A percentile compares a stretch with the other conserved stretches of the same genome.
Conservation (phyloP, 2,888 invertebrate genomes). For the Mycalesis mineus region DNA sequence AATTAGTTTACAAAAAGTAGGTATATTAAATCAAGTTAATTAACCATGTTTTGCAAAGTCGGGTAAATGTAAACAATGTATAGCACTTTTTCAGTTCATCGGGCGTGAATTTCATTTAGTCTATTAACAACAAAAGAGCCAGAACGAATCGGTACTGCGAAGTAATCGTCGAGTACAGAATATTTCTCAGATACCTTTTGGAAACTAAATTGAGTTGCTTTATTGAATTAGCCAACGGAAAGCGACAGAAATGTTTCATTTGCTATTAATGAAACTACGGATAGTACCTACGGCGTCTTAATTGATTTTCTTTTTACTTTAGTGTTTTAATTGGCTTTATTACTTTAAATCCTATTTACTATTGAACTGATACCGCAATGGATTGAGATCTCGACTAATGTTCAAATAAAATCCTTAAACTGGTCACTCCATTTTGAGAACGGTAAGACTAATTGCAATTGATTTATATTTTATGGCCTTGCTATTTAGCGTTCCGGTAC, state of each 20-base stretch:
- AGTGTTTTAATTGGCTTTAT: no score
- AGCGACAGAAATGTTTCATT: conserved; percentile 3
- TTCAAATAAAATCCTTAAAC: no score
- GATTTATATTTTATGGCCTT: no score
- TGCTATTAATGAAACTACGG: not conserved
- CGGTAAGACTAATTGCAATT: no score
- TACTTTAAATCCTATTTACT: no score
- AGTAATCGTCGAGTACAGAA: not conserved
- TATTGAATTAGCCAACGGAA: conserved; percentile 6
- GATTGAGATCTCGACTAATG: no score
- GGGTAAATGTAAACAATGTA: not conserved
- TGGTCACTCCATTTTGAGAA: no score
- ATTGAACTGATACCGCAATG: no score
- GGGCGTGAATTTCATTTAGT: not conserved
- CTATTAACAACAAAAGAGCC: conserved; percentile 1
- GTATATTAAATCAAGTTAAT: not conserved
- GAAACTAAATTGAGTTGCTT: conserved; percentile 15
- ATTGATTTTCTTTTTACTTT: not conserved
- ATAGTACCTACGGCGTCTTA: not conserved
- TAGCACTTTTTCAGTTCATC: not conserved
- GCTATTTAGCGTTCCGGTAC: no score
- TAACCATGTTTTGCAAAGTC: not conserved
- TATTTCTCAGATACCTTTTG: conserved; percentile 8
- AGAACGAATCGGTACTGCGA: not conserved
- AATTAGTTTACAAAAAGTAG: no score